Evolutionary conservation across 1,140 invertebrate species (phyloP), one percentile per base, ranked within the genome.

Genomic region (Acromyrmex echinatior): DNA sequence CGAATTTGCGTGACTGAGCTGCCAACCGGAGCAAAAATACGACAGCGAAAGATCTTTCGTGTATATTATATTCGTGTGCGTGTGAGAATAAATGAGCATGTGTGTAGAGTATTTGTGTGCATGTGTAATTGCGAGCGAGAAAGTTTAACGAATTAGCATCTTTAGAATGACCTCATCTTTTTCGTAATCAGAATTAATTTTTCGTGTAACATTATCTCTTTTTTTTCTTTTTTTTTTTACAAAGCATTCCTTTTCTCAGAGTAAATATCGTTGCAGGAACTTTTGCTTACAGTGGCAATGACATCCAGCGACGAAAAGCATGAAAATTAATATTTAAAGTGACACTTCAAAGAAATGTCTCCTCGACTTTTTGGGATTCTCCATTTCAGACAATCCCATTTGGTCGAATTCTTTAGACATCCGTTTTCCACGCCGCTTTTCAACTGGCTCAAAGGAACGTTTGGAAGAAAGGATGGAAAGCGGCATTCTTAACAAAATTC

Each of bases 91-190:
- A 70, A 39, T 49, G 63, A 62, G 70, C 65, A 65, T 39, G 68
- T 82, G 81, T 77, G 88, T 58, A 86, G 82, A 7, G 45, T 88
- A 73, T 58, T 49, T 16, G n/a, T 74, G 79, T 65, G 84, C 74
- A 84, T 85, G 84, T 86, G 82, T 89, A 84, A 65, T 80, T 78
- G 78, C 74, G 86, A 89, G 73, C 88, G 88, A 90, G 86, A 89
- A 84, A 87, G 74, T 87, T 89, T 81, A 76, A 87, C 62, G 79
- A 87, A 89, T 85, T 70, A 87, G 73, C 68, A 90, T 85, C 16
- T 39, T 87, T 56, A 77, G 65, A 87, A 81, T 74, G 80, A 84
- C 73, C 86, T 90, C 68, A 76, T 76, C 28, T 66, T 53, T 25
- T 86, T 81, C 86, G 56, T 74, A 78, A 35, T 76, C 25, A 68